These are phyloP conservation scores for Rhombomys opimus DNA, from an alignment of 2,113 vertebrate species.

Conservation along the genomic window DNA sequence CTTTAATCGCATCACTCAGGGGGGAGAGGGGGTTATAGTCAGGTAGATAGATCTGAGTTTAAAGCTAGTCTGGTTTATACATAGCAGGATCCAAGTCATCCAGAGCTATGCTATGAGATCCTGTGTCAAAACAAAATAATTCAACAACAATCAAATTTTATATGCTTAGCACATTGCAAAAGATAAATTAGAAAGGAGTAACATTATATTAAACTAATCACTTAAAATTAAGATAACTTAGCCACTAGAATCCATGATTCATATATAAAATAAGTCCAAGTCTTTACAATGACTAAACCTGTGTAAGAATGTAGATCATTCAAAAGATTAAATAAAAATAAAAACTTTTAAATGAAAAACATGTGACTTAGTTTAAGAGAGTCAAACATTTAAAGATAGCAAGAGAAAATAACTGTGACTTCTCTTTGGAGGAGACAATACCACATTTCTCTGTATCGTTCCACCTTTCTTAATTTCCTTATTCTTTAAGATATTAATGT, in stretches of 20 bases:
- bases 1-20: background rate
- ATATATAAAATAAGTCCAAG: background rate
- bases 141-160: background rate
- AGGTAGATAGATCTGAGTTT: background rate
- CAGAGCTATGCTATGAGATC: background rate
- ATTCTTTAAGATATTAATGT: slow-evolving; percentile 6
- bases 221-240: slow-evolving; percentile 23
- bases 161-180: slow-evolving; percentile 40
- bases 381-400: background rate
- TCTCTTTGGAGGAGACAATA: background rate
- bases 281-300: slow-evolving; percentile 3
- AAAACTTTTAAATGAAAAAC: background rate
- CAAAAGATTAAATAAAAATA: slow-evolving; percentile 38
- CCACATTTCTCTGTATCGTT: background rate
- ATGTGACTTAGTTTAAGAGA: slow-evolving; percentile 18
- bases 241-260: slow-evolving; percentile 40
- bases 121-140: background rate
- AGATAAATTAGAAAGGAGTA: slow-evolving; percentile 48
- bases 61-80: background rate
- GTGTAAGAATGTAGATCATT: slow-evolving; percentile 22
- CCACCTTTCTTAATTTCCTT: background rate
- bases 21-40: fast-evolving
- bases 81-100: background rate
- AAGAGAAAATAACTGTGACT: slow-evolving; percentile 50
- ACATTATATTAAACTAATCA: background rate